Conservation (phyloP, 2,888 invertebrate genomes). For the Andrena chrysosceles region DNA sequence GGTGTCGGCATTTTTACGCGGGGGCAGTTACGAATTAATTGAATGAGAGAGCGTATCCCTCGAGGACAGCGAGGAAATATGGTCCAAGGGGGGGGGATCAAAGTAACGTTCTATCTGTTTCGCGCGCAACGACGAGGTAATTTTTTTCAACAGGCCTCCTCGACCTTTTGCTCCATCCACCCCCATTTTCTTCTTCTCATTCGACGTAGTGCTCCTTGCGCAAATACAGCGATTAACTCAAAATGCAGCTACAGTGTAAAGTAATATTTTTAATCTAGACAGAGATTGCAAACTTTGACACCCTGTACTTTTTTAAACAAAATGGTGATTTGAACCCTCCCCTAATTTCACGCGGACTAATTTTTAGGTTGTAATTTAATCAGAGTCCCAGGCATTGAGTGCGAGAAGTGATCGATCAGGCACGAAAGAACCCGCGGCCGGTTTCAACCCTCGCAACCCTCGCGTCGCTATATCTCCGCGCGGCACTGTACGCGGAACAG, state of each 20-base stretch:
- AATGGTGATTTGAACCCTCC: too few species aligned
- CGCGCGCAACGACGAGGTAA: conserved; percentile 51
- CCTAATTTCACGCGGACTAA: too few species aligned
- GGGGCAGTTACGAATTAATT: conserved; percentile 78
- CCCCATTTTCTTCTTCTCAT: neutral
- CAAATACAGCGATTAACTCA: too few species aligned
- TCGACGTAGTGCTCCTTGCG: neutral
- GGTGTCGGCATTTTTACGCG: conserved; percentile 67
- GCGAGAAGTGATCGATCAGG: too few species aligned
- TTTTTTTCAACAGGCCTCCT: conserved; percentile 54
- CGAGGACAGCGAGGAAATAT: conserved; percentile 36
- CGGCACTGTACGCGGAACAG: conserved; percentile 49
- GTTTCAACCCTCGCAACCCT: too few species aligned
- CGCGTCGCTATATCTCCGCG: conserved; percentile 2
- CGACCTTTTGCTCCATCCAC: conserved; percentile 1
- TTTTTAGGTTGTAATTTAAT: too few species aligned
- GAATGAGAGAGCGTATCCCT: conserved; percentile 74
- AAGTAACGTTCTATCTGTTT: conserved; percentile 64
- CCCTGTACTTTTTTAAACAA: too few species aligned
- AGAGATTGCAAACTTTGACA: too few species aligned
- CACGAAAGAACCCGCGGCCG: too few species aligned
- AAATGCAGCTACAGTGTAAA: too few species aligned
- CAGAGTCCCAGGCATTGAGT: too few species aligned
- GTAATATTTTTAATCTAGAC: too few species aligned
- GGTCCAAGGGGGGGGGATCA: conserved; percentile 50